Evolutionary conservation across 1,140 invertebrate species (phyloP).

Genomic region (Diplogasteroides magnus): DNA sequence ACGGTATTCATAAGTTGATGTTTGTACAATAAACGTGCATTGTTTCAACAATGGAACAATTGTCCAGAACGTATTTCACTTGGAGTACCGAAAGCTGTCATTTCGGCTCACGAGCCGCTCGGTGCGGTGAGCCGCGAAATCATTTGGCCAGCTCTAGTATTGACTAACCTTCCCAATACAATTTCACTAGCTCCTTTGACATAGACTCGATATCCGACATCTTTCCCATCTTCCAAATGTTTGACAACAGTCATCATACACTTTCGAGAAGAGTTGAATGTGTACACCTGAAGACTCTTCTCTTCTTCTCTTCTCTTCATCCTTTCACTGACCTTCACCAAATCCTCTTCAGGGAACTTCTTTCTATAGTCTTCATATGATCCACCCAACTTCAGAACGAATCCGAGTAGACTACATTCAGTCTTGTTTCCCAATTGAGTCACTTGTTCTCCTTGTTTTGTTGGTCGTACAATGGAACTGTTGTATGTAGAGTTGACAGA

Average conservation of each 20-base stretch:
- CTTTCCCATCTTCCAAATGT: conserved; percentile 55
- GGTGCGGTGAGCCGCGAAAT: too few species aligned
- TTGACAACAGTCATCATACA: conserved; percentile 55
- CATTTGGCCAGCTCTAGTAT: too few species aligned
- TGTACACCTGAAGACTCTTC: conserved; percentile 45
- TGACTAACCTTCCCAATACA: conserved; percentile 39
- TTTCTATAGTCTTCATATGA: conserved; percentile 45
- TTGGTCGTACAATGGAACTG: conserved; percentile 46
- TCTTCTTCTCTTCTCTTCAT: conserved; percentile 1
- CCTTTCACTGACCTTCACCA: conserved; percentile 41
- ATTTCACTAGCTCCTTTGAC: conserved; percentile 54
- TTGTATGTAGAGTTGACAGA: conserved; percentile 44
- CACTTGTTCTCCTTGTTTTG: conserved; percentile 39
- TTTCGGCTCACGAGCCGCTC: too few species aligned
- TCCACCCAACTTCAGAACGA: conserved; percentile 46
- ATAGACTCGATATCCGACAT: conserved; percentile 46
- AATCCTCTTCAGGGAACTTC: conserved; percentile 47
- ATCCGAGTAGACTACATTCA: conserved; percentile 55
- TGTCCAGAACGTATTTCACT: too few species aligned
- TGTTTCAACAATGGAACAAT: too few species aligned
- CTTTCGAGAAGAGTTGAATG: conserved; percentile 55
- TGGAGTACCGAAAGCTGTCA: too few species aligned
- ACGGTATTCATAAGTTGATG: too few species aligned
- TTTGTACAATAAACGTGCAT: too few species aligned
- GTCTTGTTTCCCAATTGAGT: conserved; percentile 55